Conservation (phyloP, 2,888 invertebrate genomes). For the Polymixis flavicincta region DNA sequence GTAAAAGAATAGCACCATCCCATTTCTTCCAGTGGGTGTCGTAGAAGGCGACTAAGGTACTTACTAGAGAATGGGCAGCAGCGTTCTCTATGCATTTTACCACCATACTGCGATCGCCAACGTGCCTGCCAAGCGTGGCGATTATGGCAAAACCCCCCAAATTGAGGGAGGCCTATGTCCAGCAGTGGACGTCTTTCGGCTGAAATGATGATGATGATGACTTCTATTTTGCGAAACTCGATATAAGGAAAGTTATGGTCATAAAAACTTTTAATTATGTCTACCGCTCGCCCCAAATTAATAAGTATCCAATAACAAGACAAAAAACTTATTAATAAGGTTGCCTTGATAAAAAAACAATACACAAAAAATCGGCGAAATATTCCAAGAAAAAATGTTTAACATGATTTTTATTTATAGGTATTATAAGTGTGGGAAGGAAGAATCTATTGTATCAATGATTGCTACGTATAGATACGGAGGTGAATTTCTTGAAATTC, state of each 20-base stretch:
- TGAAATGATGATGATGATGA: too few relatives aligned
- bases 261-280: slow-evolving; percentile 37
- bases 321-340: slow-evolving; percentile 17
- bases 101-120: too few relatives aligned
- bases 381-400: background rate
- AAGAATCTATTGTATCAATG: background rate
- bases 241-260: slow-evolving; percentile 10
- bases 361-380: slow-evolving; percentile 1
- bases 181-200: too few relatives aligned
- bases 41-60: too few relatives aligned
- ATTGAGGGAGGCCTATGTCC: too few relatives aligned
- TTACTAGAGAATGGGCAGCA: too few relatives aligned
- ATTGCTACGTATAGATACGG: background rate
- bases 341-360: slow-evolving; percentile 22
- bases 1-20: too few relatives aligned
- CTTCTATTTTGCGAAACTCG: background rate
- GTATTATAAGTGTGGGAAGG: background rate
- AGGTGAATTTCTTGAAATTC: background rate
- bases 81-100: too few relatives aligned
- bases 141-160: too few relatives aligned
- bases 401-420: background rate
- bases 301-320: slow-evolving; percentile 43
- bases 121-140: too few relatives aligned
- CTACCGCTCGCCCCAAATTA: slow-evolving; percentile 20
- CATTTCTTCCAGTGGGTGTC: too few relatives aligned